Percentiles rank a stretch among this genome's conserved stretches.
These are phyloP conservation scores for Xestia rhomboidea DNA, from an alignment of 2,888 invertebrate genomes.

Conservation along the genomic window DNA sequence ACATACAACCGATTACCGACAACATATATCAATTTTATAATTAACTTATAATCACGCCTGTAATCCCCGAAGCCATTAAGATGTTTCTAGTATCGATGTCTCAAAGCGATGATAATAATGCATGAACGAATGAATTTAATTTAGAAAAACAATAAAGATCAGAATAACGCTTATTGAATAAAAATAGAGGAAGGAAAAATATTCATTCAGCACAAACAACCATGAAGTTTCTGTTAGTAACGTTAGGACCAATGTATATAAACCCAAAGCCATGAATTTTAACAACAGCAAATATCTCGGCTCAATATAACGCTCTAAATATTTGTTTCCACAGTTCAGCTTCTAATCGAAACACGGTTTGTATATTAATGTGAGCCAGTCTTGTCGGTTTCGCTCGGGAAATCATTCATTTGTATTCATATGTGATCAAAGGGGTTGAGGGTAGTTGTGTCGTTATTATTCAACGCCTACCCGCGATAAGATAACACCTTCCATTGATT, in stretches of 20 bases:
- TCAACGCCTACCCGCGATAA: slow-evolving; percentile 45
- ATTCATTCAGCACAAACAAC: background rate
- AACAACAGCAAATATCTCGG: background rate
- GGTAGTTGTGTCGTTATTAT: slow-evolving; percentile 55
- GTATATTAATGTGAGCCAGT: slow-evolving; percentile 27
- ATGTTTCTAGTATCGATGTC: background rate
- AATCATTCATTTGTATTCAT: slow-evolving; percentile 63
- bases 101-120: background rate
- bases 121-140: too few species aligned
- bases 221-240: background rate
- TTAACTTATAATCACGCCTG: too few species aligned
- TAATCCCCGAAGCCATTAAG: too few species aligned
- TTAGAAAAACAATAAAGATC: too few species aligned
- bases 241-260: too few species aligned
- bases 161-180: background rate
- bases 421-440: slow-evolving; percentile 46
- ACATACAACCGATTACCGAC: background rate
- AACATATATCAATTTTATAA: background rate
- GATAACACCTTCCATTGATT: slow-evolving; percentile 56
- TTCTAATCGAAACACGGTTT: slow-evolving; percentile 39
- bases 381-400: slow-evolving; percentile 44
- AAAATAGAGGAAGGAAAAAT: background rate
- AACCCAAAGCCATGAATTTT: background rate
- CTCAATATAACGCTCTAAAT: slow-evolving; percentile 4
- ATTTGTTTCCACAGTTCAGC: slow-evolving; percentile 7